phyloP scores from a whole-genome alignment of 2,888 invertebrate genomes.

The Amphipoea lucens region DNA sequence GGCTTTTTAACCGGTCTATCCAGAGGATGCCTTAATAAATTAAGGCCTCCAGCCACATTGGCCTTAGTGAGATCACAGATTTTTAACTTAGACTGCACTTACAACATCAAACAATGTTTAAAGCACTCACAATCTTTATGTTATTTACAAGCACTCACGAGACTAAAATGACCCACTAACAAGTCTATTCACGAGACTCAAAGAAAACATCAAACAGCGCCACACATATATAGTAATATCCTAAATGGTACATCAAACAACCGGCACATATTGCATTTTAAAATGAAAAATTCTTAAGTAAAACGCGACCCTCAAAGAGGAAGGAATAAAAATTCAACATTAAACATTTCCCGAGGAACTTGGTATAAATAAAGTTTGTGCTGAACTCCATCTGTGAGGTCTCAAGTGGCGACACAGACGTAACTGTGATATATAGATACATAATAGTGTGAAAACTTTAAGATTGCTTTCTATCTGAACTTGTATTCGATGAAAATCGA shows the following conservation, averaged over 20 bases:
- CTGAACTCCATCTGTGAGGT: conserved; percentile 70
- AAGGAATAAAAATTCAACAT: conserved; percentile 83
- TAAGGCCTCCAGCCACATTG: not conserved
- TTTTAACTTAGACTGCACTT: not conserved
- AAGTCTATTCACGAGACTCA: not conserved
- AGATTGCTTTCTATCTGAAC: conserved; percentile 69
- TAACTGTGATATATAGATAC: conserved; percentile 64
- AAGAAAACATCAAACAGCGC: conserved; percentile 19
- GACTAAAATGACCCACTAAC: not conserved
- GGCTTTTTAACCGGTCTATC: not conserved
- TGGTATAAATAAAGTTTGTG: conserved; percentile 82
- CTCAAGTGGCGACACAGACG: conserved; percentile 67
- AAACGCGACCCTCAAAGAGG: conserved; percentile 71
- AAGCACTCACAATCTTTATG: not conserved
- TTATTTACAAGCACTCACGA: not conserved
- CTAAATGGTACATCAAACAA: conserved; percentile 56
- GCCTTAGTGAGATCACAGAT: not conserved
- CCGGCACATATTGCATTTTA: conserved; percentile 71
- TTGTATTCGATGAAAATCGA: conserved; percentile 63
- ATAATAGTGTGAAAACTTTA: conserved; percentile 69
- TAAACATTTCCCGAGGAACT: conserved; percentile 82
- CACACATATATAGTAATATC: conserved; percentile 24
- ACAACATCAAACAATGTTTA: not conserved
- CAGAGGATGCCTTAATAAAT: not conserved
- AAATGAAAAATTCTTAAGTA: conserved; percentile 78